Evolutionary conservation across 2,888 invertebrate genomes (phyloP), one percentile per base, ranked within the genome.

Genomic region (Cryptosula pallasiana): DNA sequence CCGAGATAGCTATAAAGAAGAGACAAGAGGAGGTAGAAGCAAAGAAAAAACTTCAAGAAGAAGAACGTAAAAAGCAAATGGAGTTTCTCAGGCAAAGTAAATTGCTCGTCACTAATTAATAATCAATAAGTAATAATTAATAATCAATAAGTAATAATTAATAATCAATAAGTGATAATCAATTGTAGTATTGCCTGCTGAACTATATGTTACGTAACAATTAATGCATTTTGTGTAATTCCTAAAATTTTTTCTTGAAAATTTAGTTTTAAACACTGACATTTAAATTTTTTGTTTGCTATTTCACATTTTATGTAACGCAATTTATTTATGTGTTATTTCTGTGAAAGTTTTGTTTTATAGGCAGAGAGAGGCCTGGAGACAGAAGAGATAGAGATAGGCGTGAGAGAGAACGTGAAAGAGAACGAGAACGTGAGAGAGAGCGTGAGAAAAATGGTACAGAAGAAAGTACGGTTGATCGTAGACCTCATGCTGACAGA

Each of bases 1-100:
- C 91, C 0, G 91, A 90, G 0, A 89, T 95, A 79, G 99, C 99
- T 0, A 80, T 99, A 23, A 91, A 92, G 81, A 89, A 92, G 71
- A 88, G 99, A 0, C 92, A 94, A 80, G 92, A 94, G 81, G 92
- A 95, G 86, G 86, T 95, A 0, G 93, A 92, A 54, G 90, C 90
- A 23, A 88, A 94, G 77, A 89, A 91, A 76, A 91, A 90, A 72
- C 88, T 88, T 69, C 89, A 89, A 76, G 91, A 91, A 0, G 90
- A 90, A 75, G 90, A 90, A 78, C 87, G 89, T 78, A 88, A 89
- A 76, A 89, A 89, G 73, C 88, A 90, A 35, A 83, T 87, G 71
- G 87, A 86, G 25, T 88, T 88, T 74, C 74, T 86, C 32, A 27
- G 63, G 13, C 63, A 63, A 34, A 63, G 63, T 63, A 32, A n/a